These are phyloP conservation scores for Sialis fuliginosa DNA, from an alignment of 2,888 invertebrate genomes.

Conservation along the genomic window DNA sequence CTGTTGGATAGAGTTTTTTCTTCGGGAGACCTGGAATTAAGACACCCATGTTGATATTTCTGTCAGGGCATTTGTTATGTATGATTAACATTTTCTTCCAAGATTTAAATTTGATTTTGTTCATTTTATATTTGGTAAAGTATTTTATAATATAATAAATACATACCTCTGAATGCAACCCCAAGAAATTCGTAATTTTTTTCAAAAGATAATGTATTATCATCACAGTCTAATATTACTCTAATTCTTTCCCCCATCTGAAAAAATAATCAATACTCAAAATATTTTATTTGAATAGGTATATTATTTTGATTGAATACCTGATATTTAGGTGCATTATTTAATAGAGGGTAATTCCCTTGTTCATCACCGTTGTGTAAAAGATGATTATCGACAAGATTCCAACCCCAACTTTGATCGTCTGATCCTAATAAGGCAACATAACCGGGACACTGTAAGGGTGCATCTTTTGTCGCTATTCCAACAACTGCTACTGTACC, in stretches of 20 bases:
- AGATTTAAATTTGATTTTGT: neutral
- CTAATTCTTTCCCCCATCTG: slow-evolving; percentile 94
- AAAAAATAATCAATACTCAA: slow-evolving; percentile 12
- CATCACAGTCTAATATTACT: slow-evolving; percentile 95
- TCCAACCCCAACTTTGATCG: slow-evolving; percentile 99
- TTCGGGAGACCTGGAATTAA: slow-evolving; percentile 63
- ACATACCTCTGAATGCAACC: slow-evolving; percentile 82
- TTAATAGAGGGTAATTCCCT: slow-evolving; percentile 83
- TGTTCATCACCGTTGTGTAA: slow-evolving; percentile 91
- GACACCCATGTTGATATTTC: slow-evolving; percentile 2
- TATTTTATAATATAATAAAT: neutral
- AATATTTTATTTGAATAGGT: neutral
- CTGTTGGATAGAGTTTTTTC: slow-evolving; percentile 84
- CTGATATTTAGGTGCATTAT: slow-evolving; percentile 96
- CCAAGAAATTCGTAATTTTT: slow-evolving; percentile 97
- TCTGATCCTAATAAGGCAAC: slow-evolving; percentile 87
- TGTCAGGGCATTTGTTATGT: neutral
- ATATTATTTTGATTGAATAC: slow-evolving; percentile 27
- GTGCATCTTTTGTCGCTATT: slow-evolving; percentile 85
- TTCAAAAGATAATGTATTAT: slow-evolving; percentile 91
- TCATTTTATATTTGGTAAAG: neutral
- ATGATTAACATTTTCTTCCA: neutral
- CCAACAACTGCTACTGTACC: slow-evolving; percentile 97
- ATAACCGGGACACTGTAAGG: slow-evolving; percentile 88
- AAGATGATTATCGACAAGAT: slow-evolving; percentile 92